A percentile compares a stretch with the other conserved stretches of the same genome.
Conservation (phyloP, 2,888 invertebrate species). For the Lissonota sp. region DNA sequence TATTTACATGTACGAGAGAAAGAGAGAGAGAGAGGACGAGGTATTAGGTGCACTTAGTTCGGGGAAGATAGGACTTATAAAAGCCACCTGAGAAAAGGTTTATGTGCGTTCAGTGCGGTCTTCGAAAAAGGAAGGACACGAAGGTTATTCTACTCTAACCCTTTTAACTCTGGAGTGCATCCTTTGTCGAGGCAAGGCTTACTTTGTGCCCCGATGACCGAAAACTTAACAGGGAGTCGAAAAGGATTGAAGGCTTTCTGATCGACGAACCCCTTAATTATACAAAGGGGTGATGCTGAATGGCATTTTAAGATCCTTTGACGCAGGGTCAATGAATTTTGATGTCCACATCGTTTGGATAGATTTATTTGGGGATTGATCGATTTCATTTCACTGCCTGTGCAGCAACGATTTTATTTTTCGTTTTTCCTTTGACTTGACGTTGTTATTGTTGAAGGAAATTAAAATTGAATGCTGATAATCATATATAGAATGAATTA, state of each 20-base stretch:
- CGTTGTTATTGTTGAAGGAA: no score
- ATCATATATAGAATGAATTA: no score
- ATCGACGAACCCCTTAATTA: not conserved
- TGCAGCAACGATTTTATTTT: not conserved
- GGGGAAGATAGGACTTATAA: constrained; percentile 15
- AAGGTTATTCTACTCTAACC: constrained; percentile 43
- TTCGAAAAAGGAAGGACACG: constrained; percentile 6
- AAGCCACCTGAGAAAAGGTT: constrained; percentile 57
- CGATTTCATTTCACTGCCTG: no score
- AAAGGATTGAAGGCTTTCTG: not conserved
- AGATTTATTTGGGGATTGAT: no score
- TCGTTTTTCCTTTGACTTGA: constrained; percentile 5
- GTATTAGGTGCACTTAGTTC: constrained; percentile 55
- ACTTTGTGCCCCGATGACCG: not conserved
- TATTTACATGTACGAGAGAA: constrained; percentile 1
- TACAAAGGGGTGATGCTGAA: not conserved
- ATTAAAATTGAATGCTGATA: no score
- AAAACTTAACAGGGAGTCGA: no score
- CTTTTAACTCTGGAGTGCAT: constrained; percentile 22
- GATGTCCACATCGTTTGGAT: not conserved
- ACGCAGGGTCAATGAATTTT: not conserved
- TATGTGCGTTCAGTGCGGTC: constrained; percentile 16
- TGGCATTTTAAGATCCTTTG: not conserved
- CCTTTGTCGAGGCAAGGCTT: not conserved
- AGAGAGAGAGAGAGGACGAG: constrained; percentile 27